A percentile compares a stretch with the other conserved stretches of the same genome.
phyloP scores from a whole-genome alignment of 2,888 invertebrate species.

The Chalcis sispes region DNA sequence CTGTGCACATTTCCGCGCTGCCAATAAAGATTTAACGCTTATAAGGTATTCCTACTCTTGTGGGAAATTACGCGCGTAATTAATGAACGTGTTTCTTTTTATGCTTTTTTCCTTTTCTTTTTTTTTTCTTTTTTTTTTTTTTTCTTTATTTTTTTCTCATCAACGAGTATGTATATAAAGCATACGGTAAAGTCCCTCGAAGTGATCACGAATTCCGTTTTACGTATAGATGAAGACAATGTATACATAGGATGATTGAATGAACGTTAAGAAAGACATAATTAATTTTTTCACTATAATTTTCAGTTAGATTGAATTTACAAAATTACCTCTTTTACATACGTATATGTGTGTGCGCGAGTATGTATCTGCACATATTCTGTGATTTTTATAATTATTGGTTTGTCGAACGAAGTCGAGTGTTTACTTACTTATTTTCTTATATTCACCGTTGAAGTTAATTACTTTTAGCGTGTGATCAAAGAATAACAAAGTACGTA shows the following conservation, averaged over 20 bases:
- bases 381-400: no score
- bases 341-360: no score
- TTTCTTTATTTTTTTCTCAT: no score
- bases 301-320: slow-evolving; percentile 27
- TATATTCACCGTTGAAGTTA: no score
- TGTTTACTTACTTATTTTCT: no score
- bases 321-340: slow-evolving; percentile 22
- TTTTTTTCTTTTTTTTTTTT: no score
- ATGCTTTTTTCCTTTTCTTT: neutral
- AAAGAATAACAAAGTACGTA: no score
- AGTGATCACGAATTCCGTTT: slow-evolving; percentile 37
- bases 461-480: no score
- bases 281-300: slow-evolving; percentile 36
- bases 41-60: slow-evolving; percentile 18
- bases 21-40: neutral
- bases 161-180: no score
- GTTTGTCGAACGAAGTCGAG: no score
- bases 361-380: no score
- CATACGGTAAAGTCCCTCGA: slow-evolving; percentile 10
- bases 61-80: neutral
- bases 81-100: slow-evolving; percentile 8
- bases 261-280: slow-evolving; percentile 36
- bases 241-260: slow-evolving; percentile 24
- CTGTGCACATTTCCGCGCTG: slow-evolving; percentile 17
- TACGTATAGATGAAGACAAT: neutral